Evolutionary conservation across 2,888 invertebrate species (phyloP).

Genomic region (Himalopsyche tibetana): DNA sequence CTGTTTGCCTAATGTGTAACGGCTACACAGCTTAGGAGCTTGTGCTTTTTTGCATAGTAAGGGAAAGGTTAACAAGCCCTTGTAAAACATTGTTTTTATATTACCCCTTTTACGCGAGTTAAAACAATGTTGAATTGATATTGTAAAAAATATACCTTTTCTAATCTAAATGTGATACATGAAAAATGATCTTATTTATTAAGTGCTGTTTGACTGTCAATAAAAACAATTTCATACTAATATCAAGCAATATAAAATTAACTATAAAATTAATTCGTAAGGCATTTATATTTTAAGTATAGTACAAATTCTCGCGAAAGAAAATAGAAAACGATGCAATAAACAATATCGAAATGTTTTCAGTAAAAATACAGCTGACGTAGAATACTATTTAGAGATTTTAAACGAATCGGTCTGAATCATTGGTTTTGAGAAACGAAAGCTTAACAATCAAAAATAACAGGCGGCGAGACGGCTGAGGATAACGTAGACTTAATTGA

Average conservation of each 20-base stretch:
- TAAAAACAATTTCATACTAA: not conserved
- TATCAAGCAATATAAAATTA: not conserved
- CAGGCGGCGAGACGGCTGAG: slow-evolving; percentile 25
- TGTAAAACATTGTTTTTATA: too few relatives aligned
- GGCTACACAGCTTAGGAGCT: too few relatives aligned
- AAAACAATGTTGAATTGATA: too few relatives aligned
- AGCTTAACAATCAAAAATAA: slow-evolving; percentile 37
- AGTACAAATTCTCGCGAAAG: not conserved
- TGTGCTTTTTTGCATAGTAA: too few relatives aligned
- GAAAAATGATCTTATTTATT: too few relatives aligned
- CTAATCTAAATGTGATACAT: too few relatives aligned
- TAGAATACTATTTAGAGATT: not conserved
- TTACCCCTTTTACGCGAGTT: too few relatives aligned
- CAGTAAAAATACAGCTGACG: slow-evolving; percentile 1
- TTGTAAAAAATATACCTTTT: too few relatives aligned
- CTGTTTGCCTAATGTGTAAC: too few relatives aligned
- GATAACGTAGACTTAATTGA: slow-evolving; percentile 35
- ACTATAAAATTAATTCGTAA: not conserved
- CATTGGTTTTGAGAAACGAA: slow-evolving; percentile 35
- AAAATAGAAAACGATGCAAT: slow-evolving; percentile 30
- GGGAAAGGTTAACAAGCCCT: too few relatives aligned
- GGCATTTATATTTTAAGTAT: not conserved
- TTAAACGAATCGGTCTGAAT: slow-evolving; percentile 19
- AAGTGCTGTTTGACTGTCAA: too few relatives aligned
- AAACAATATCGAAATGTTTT: slow-evolving; percentile 32